Conservation (phyloP, 2,797 vertebrate genomes). For the Geotrypetes seraphini region DNA sequence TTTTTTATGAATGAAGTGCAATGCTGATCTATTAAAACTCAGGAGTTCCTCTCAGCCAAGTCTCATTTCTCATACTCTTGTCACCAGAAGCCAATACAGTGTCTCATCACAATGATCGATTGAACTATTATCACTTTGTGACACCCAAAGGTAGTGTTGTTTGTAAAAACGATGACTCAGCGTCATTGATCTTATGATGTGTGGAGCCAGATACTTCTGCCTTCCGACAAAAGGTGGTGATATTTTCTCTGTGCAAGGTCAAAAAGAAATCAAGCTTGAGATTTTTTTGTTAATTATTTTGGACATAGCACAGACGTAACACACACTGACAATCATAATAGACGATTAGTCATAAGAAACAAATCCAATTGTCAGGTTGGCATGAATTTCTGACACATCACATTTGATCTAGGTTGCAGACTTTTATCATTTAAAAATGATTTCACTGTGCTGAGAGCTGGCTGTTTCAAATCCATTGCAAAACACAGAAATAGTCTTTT, state of each 20-base stretch:
- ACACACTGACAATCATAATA: not conserved
- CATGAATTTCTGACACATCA: too few species aligned
- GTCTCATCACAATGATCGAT: constrained; percentile 64
- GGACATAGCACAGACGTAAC: not conserved
- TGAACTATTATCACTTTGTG: constrained; percentile 59
- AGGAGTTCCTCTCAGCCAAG: constrained; percentile 47
- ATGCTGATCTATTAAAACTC: constrained; percentile 56
- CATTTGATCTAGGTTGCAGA: too few species aligned
- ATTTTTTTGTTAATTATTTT: constrained; percentile 30
- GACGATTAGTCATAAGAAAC: not conserved
- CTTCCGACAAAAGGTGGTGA: constrained; percentile 58
- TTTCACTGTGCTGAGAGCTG: too few species aligned
- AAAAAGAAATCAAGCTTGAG: constrained; percentile 34
- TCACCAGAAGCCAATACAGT: constrained; percentile 59
- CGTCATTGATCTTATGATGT: constrained; percentile 55
- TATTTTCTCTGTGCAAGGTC: constrained; percentile 63
- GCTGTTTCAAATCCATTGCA: too few species aligned
- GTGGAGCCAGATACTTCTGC: constrained; percentile 40
- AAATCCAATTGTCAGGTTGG: not conserved
- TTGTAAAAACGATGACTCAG: constrained; percentile 58
- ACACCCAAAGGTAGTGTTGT: constrained; percentile 44
- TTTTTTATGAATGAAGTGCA: constrained; percentile 36
- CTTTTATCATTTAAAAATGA: too few species aligned
- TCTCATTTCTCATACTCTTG: constrained; percentile 59
- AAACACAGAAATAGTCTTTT: too few species aligned